Evolutionary conservation across 2,113 vertebrate species (phyloP), one percentile per base, ranked within the genome.

Genomic region (Vulpes lagopus): DNA sequence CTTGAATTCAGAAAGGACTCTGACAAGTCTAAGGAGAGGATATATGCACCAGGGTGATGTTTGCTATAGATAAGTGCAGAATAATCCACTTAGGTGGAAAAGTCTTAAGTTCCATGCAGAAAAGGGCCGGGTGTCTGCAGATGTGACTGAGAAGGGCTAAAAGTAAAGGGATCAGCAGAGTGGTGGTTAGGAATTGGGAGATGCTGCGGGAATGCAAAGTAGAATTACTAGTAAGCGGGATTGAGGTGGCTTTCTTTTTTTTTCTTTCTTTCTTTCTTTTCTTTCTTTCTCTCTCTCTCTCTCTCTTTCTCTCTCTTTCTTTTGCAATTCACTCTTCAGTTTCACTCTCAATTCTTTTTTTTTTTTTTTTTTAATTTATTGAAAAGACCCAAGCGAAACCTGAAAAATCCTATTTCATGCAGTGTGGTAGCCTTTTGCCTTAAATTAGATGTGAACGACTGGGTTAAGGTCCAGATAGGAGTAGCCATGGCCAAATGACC

Each of bases 1-100:
- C 89, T 67, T 88, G n/a, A 73, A 23, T 78, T 96, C 79, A 78
- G 93, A 96, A 74, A 60, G 62, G 51, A 76, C 53, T 49, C 16
- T 30, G 64, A 80, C 49, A 65, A 73, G 57, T 49, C 23, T 53
- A 20, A 84, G 57, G 81, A 62, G 76, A 91, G 27, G 62, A 12
- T 69, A 0, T 1, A 0, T 60, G 15, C 80, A 38, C 20, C 27
- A 19, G 81, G 83, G 43, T 14, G 59, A 35, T 55, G 55, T 74
- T 57, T 78, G 80, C 85, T 35, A 25, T 32, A 35, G 65, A 11
- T 32, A 43, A 60, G 3, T 27, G 51, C 53, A 51, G 60, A 69
- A n/a, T 92, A 71, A 91, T 87, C 74, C 74, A 65, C 65, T 92
- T 83, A 80, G 60, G 86, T 35, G 12, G 80, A 43, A 69, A 65